Evolutionary conservation across 2,797 vertebrate species (phyloP).

Genomic region (Caiman crocodilus): DNA sequence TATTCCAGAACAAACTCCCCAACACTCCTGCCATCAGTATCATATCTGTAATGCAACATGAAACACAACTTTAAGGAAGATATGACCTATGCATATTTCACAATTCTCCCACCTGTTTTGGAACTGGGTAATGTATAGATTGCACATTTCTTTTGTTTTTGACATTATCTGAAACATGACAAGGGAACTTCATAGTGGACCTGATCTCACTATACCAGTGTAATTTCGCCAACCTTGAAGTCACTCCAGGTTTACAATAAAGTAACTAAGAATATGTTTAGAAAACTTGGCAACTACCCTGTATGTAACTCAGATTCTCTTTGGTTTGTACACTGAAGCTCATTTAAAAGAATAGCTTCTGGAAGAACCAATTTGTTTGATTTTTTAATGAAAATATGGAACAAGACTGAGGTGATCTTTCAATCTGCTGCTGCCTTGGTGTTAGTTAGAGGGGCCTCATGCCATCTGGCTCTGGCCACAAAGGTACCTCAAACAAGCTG

Average conservation of each 20-base stretch:
- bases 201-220: constrained; percentile 15
- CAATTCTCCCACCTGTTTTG: not conserved
- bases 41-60: not conserved
- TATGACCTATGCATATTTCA: not conserved
- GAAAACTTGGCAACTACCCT: no score
- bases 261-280: no score
- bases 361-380: no score
- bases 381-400: no score
- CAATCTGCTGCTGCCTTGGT: constrained; percentile 67
- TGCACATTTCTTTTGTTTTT: not conserved
- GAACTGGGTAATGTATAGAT: not conserved
- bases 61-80: not conserved
- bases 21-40: not conserved
- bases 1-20: not conserved
- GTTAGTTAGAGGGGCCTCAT: not conserved
- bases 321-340: no score
- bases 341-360: no score
- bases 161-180: not conserved
- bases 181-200: not conserved
- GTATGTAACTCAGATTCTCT: no score
- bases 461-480: not conserved
- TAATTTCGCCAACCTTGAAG: no score
- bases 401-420: not conserved
- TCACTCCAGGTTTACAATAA: no score
- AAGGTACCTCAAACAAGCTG: not conserved